Percentiles rank a stretch among this genome's conserved stretches.
These are phyloP conservation scores for Lepidochitona cinerea DNA, from an alignment of 2,888 invertebrate genomes.

Conservation along the genomic window DNA sequence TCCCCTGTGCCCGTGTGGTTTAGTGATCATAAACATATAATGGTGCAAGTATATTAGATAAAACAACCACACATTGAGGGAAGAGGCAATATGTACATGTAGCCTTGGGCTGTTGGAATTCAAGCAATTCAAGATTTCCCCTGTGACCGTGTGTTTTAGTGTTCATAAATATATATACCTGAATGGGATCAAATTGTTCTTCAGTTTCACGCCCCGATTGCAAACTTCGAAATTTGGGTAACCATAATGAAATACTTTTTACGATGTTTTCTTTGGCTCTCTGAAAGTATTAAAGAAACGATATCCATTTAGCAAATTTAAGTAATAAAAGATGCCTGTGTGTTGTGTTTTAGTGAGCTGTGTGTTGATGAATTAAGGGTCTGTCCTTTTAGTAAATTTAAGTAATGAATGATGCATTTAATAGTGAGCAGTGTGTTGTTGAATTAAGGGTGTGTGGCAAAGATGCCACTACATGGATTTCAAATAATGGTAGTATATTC, in stretches of 20 bases:
- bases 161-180: slow-evolving; percentile 27
- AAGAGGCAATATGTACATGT: too few relatives aligned
- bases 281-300: slow-evolving; percentile 40
- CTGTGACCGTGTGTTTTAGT: too few relatives aligned
- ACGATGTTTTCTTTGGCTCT: slow-evolving; percentile 66
- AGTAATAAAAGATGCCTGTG: not conserved
- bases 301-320: not conserved
- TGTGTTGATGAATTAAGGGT: not conserved
- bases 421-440: not conserved
- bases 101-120: too few relatives aligned
- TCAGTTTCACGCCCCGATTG: slow-evolving; percentile 12
- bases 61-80: too few relatives aligned
- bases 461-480: too few relatives aligned
- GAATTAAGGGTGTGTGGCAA: too few relatives aligned
- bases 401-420: not conserved
- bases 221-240: slow-evolving; percentile 50
- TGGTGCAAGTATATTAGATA: too few relatives aligned
- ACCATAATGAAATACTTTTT: slow-evolving; percentile 71
- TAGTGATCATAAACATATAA: too few relatives aligned
- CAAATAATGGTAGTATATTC: too few relatives aligned
- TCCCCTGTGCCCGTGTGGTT: too few relatives aligned
- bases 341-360: not conserved
- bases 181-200: slow-evolving; percentile 56
- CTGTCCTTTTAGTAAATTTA: not conserved
- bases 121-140: too few relatives aligned